Percentiles rank a stretch among this genome's conserved stretches.
Evolutionary conservation across 2,888 invertebrate species (phyloP).

Genomic region (Apamea sordens): DNA sequence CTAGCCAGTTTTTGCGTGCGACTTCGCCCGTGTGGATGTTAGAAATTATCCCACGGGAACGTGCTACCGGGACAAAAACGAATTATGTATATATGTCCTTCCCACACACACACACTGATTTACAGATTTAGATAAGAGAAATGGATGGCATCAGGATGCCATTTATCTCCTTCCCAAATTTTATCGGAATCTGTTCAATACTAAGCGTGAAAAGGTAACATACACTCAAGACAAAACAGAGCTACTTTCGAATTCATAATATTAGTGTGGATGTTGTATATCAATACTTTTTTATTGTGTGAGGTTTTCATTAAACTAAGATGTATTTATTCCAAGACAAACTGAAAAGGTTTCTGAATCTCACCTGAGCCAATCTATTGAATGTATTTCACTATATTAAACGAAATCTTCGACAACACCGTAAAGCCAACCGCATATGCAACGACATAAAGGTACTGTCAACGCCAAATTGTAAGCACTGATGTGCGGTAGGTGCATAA

Average conservation of each 20-base stretch:
- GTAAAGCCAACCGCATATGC: not conserved
- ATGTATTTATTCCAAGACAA: not conserved
- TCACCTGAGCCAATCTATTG: not conserved
- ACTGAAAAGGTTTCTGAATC: not conserved
- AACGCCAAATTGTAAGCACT: not conserved
- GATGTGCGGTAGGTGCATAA: not conserved
- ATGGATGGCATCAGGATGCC: not conserved
- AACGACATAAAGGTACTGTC: not conserved
- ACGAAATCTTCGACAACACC: not conserved
- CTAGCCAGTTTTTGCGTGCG: not conserved
- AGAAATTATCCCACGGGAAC: not conserved
- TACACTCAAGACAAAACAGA: not conserved
- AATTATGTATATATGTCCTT: too few relatives aligned
- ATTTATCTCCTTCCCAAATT: not conserved
- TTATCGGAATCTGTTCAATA: not conserved
- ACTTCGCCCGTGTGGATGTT: too few relatives aligned
- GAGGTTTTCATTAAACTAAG: not conserved
- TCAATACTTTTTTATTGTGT: not conserved
- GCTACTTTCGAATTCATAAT: not conserved
- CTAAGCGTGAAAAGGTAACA: not conserved
- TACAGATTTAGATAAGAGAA: too few relatives aligned
- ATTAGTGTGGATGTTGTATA: not conserved
- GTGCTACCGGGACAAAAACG: not conserved
- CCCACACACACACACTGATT: too few relatives aligned
- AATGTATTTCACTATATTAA: not conserved